Evolutionary conservation across 2,888 invertebrate species (phyloP).

Genomic region (Mythimna albipuncta): DNA sequence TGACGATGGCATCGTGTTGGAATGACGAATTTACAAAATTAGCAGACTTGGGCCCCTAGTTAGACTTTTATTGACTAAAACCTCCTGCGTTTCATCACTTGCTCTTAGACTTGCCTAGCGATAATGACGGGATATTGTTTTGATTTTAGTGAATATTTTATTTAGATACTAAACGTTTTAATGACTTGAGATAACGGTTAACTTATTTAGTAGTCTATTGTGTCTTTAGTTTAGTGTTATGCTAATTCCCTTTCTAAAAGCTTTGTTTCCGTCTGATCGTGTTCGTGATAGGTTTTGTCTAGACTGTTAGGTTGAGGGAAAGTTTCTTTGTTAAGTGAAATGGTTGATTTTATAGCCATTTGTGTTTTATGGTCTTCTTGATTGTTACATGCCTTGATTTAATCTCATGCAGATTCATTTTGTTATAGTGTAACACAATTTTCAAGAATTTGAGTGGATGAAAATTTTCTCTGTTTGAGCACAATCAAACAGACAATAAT

Average conservation of each 20-base stretch:
- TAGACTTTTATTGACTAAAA: no score
- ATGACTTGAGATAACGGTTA: neutral
- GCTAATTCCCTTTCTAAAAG: constrained; percentile 35
- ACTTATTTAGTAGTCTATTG: constrained; percentile 18
- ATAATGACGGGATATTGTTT: no score
- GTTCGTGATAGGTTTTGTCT: constrained; percentile 37
- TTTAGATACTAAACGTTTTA: no score
- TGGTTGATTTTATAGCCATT: neutral
- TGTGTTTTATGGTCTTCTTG: neutral
- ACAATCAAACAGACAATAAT: neutral
- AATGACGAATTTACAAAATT: no score
- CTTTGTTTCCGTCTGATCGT: constrained; percentile 36
- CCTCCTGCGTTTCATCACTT: no score
- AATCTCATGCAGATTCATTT: no score
- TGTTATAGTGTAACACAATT: neutral
- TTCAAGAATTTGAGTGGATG: neutral
- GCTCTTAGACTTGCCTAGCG: no score
- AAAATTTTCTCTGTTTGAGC: neutral
- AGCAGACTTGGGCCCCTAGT: no score
- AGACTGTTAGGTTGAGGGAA: constrained; percentile 31
- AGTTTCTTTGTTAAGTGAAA: constrained; percentile 24
- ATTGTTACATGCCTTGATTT: neutral
- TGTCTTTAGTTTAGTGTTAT: constrained; percentile 16
- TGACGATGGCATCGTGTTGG: no score
- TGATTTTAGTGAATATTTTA: no score